phyloP scores from a whole-genome alignment of 2,797 vertebrate species.

The Sebastes dallii region DNA sequence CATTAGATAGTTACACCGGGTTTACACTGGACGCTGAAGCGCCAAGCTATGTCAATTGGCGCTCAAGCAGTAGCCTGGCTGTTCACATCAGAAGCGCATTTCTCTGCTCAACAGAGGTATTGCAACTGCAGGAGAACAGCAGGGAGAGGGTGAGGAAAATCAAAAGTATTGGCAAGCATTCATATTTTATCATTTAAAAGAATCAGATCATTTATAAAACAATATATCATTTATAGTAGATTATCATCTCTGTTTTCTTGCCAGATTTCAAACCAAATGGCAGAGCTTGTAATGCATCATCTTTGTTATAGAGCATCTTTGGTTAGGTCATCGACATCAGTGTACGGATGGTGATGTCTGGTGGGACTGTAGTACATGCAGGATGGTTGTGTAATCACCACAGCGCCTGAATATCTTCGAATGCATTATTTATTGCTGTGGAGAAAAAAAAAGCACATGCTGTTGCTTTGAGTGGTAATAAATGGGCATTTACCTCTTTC shows the following conservation, averaged over 20 bases:
- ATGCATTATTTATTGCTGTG: slow-evolving; percentile 66
- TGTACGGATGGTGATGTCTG: not conserved
- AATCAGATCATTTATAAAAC: not conserved
- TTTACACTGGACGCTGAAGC: not conserved
- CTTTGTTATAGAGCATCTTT: not conserved
- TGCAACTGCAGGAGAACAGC: no score
- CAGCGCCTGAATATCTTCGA: slow-evolving; percentile 24
- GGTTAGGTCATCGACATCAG: slow-evolving; percentile 9
- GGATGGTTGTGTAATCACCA: slow-evolving; percentile 33
- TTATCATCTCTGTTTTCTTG: not conserved
- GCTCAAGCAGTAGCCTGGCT: accelerated
- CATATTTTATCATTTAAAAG: not conserved
- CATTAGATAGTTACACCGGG: not conserved
- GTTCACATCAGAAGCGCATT: not conserved
- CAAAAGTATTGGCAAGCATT: no score
- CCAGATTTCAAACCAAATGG: not conserved
- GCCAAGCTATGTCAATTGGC: not conserved
- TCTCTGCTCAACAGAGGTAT: not conserved
- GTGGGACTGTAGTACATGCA: slow-evolving; percentile 5
- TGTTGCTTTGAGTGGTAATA: slow-evolving; percentile 18
- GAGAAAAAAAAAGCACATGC: slow-evolving; percentile 32
- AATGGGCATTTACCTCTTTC: slow-evolving; percentile 89
- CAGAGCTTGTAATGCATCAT: no score
- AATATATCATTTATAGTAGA: not conserved
- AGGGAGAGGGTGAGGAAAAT: no score